Base-by-base conservation (phyloP, 2,888 invertebrate genomes). In the Mythimna vitellina region DNA sequence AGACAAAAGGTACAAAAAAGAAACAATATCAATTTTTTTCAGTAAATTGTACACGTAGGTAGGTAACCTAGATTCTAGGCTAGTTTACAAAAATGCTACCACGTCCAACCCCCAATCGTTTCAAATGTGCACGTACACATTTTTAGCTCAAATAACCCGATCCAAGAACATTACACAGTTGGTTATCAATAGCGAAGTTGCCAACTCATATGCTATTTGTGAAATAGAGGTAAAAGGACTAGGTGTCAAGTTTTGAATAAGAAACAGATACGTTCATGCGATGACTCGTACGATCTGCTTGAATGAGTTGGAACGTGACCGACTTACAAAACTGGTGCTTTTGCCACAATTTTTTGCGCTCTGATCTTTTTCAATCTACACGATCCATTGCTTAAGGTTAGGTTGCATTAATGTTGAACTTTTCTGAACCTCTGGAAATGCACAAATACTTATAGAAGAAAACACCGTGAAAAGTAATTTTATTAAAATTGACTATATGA, bases 181-280 rank as follows among this genome's bases (percentile, higher is more conserved):
- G 56, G 68, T 66, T 80, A 73, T 77, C 84, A 81, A 83, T 83
- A 69, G 35, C 54, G 32, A 70, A 68, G 35, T 74, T 66, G 83
- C 81, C 42, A 61, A 61, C 57, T 72, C 77, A 68, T 68, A 68
- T 54, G 20, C 61, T 71, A 70, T 69, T 66, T 69, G 64, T 67
- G 60, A 81, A 58, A 64, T 12, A 49, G 65, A 70, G 73, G 78
- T 80, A 81, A 78, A 78, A 76, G 79, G 81, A 79, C 73, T 73
- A 81, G 86, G 86, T 89, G 88, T 88, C 89, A 88, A 84, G 85
- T 88, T 86, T 85, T 88, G 87, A 89, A 88, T 89, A 87, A 87
- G 85, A 86, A 87, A 88, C 76, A 82, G 74, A 80, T 85, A 83
- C 80, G 85, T 84, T 83, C 80, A 64, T 65, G 60, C 79, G 80